Evolutionary conservation across 2,797 vertebrate species (phyloP).

Genomic region (Xenops minutus): DNA sequence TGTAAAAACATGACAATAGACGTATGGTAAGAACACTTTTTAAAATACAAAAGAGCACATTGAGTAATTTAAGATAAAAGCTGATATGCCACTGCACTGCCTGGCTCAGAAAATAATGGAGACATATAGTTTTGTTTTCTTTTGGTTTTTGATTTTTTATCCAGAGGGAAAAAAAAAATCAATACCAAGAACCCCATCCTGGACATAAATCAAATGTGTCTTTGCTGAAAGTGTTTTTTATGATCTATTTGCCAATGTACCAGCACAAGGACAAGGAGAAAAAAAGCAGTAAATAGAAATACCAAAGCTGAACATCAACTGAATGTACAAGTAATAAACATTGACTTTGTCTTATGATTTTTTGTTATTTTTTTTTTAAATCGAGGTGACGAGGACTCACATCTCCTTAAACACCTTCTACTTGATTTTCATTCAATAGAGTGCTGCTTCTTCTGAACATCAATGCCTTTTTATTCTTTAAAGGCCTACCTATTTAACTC

Average conservation of each 20-base stretch:
- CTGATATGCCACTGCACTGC: slow-evolving; percentile 61
- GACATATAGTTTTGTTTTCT: slow-evolving; percentile 70
- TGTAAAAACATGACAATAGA: slow-evolving; percentile 10
- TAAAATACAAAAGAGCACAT: slow-evolving; percentile 2
- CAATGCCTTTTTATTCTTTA: slow-evolving; percentile 30
- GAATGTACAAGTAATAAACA: slow-evolving; percentile 30
- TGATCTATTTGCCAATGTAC: slow-evolving; percentile 72
- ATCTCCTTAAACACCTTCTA: slow-evolving; percentile 27
- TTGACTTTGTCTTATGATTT: neutral
- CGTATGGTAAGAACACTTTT: neutral
- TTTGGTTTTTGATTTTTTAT: slow-evolving; percentile 50
- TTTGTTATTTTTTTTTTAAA: neutral
- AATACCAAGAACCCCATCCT: slow-evolving; percentile 71
- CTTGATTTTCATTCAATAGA: slow-evolving; percentile 39
- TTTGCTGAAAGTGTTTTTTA: slow-evolving; percentile 74
- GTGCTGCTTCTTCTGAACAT: slow-evolving; percentile 13
- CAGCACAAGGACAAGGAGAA: slow-evolving; percentile 51
- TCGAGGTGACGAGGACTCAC: neutral
- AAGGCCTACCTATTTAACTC: slow-evolving; percentile 34
- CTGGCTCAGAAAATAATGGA: slow-evolving; percentile 73
- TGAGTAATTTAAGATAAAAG: slow-evolving; percentile 69
- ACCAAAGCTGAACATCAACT: slow-evolving; percentile 40
- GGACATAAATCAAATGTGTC: slow-evolving; percentile 76
- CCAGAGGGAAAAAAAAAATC: slow-evolving; percentile 71
- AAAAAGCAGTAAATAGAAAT: slow-evolving; percentile 61